Evolutionary conservation across 2,797 vertebrate species (phyloP).

Genomic region (Acanthiza pusilla): DNA sequence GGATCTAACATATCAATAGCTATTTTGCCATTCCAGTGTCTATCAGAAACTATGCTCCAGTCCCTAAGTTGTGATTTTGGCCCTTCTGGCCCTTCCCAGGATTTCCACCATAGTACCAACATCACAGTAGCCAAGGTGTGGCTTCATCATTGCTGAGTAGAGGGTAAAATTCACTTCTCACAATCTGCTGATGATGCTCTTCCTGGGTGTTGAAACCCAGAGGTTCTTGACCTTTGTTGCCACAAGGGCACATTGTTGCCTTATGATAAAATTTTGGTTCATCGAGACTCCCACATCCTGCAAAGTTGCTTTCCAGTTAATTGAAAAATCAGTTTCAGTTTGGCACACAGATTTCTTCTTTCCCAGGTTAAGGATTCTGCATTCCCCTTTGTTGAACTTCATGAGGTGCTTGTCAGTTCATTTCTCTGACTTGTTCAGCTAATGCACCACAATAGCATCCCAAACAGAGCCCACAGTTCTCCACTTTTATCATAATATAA

Average conservation of each 20-base stretch:
- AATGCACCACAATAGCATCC: not conserved
- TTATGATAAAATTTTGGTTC: not conserved
- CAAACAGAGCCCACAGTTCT: not conserved
- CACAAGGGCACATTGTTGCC: fast-evolving
- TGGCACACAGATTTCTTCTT: not conserved
- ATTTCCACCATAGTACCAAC: not conserved
- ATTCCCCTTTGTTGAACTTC: not conserved
- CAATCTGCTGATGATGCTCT: not conserved
- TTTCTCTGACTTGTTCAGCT: not conserved
- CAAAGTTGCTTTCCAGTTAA: not conserved
- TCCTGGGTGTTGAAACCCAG: not conserved
- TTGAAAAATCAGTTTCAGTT: not conserved
- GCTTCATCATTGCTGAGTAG: not conserved
- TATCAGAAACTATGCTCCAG: not conserved
- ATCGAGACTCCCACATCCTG: not conserved
- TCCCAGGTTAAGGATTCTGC: not conserved
- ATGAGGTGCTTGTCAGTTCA: not conserved
- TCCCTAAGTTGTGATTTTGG: not conserved
- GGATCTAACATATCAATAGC: not conserved
- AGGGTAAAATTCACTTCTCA: not conserved
- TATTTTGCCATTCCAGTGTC: not conserved
- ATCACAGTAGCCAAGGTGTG: not conserved
- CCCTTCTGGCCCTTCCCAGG: not conserved
- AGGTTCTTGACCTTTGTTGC: not conserved
- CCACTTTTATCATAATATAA: not conserved